Percentiles rank a stretch among this genome's conserved stretches.
Conservation (phyloP, 2,113 vertebrate genomes). For the Apeltes quadracus region DNA sequence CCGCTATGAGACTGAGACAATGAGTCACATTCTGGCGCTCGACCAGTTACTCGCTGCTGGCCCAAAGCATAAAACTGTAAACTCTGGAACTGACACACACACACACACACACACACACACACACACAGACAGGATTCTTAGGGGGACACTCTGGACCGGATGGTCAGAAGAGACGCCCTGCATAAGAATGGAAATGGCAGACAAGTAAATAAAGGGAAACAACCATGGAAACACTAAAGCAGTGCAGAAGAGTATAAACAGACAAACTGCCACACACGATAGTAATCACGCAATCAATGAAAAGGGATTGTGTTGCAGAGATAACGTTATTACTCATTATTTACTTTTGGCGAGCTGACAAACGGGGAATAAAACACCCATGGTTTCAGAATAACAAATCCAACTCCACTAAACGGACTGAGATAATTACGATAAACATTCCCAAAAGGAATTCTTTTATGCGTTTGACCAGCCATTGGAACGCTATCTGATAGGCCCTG, state of each 20-base stretch:
- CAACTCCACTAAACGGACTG: neutral
- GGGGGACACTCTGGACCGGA: constrained; percentile 45
- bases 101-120: constrained; percentile 46
- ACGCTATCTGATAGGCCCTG: neutral
- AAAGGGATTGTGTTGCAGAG: constrained; percentile 53
- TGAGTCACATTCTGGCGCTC: constrained; percentile 45
- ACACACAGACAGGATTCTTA: constrained; percentile 22
- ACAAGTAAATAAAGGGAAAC: constrained; percentile 49
- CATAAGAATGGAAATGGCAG: constrained; percentile 75
- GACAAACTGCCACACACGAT: constrained; percentile 53
- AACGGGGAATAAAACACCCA: constrained; percentile 30
- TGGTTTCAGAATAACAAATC: constrained; percentile 6
- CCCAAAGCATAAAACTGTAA: constrained; percentile 43
- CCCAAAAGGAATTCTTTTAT: neutral
- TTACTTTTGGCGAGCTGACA: constrained; percentile 53
- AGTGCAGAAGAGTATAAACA: constrained; percentile 61
- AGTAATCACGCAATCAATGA: constrained; percentile 72
- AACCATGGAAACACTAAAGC: constrained; percentile 34
- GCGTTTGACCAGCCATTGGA: neutral
- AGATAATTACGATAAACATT: constrained; percentile 5
- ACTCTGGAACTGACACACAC: constrained; percentile 23
- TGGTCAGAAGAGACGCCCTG: constrained; percentile 69
- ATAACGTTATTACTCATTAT: constrained; percentile 49
- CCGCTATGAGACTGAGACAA: constrained; percentile 40
- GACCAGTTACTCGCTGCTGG: constrained; percentile 29